Percentiles rank a stretch among this genome's conserved stretches.
These are phyloP conservation scores for Drosophila auraria DNA, from an alignment of 1,140 invertebrate genomes.

Conservation along the genomic window DNA sequence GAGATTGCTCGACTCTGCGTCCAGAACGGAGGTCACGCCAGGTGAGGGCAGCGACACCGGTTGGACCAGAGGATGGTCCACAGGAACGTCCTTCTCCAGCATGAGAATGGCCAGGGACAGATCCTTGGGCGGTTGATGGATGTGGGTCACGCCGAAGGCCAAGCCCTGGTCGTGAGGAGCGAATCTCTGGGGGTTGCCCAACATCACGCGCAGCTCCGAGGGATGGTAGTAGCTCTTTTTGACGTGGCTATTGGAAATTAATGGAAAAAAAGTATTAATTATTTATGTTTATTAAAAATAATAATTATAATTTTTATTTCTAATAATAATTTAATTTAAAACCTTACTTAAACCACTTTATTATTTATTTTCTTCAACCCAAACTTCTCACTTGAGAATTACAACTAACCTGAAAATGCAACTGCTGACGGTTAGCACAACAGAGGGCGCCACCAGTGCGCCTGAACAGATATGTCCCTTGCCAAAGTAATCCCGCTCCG, in stretches of 20 bases:
- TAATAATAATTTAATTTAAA: background rate
- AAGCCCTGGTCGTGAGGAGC: constrained; percentile 50
- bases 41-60: constrained; percentile 43
- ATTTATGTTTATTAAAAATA: background rate
- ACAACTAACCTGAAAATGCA: constrained; percentile 83
- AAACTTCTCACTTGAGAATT: background rate
- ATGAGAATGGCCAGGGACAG: constrained; percentile 72
- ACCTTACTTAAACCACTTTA: background rate
- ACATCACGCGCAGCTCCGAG: constrained; percentile 66
- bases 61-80: constrained; percentile 47
- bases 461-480: constrained; percentile 84
- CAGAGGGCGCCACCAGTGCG: constrained; percentile 80
- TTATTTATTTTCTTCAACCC: background rate
- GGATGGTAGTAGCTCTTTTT: constrained; percentile 64
- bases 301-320: background rate
- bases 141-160: constrained; percentile 65
- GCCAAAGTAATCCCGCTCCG: constrained; percentile 70
- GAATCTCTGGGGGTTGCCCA: constrained; percentile 69
- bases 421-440: constrained; percentile 85
- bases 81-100: constrained; percentile 69
- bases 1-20: background rate
- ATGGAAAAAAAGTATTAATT: background rate
- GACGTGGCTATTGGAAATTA: constrained; percentile 12
- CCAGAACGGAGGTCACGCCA: background rate
- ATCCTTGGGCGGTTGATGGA: constrained; percentile 57